Percentiles rank a stretch among this genome's conserved stretches.
phyloP scores from a whole-genome alignment of 2,113 vertebrate species.

The Anser cygnoides region DNA sequence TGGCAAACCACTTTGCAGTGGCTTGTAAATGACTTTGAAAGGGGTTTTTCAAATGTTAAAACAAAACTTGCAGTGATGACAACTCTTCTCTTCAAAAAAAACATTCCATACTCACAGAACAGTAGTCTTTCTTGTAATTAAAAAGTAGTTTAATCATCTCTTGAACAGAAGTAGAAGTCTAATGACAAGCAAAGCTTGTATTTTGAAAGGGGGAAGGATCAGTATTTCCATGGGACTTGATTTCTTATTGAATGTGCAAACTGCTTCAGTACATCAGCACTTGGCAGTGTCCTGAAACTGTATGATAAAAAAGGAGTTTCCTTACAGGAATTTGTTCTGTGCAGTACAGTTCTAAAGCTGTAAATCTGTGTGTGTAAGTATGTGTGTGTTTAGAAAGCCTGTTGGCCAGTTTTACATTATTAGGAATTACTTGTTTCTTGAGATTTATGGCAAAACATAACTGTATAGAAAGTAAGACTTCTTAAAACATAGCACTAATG shows the following conservation, averaged over 20 bases:
- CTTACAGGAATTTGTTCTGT: background rate
- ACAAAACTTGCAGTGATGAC: background rate
- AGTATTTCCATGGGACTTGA: fast-evolving
- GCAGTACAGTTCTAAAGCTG: background rate
- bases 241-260: background rate
- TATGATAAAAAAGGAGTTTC: background rate
- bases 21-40: background rate
- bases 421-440: background rate
- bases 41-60: background rate
- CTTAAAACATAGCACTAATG: background rate
- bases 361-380: fast-evolving
- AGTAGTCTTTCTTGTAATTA: background rate
- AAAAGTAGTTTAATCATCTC: background rate
- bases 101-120: background rate
- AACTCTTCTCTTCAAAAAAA: background rate
- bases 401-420: background rate
- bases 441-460: background rate
- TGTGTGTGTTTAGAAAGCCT: background rate
- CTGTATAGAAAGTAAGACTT: background rate
- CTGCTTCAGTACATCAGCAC: background rate
- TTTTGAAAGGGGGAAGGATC: background rate
- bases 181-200: background rate
- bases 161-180: background rate
- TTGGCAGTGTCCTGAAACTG: background rate
- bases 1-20: background rate